These are phyloP conservation scores for Lophius americanus DNA, from an alignment of 2,797 vertebrate genomes.

Conservation along the genomic window DNA sequence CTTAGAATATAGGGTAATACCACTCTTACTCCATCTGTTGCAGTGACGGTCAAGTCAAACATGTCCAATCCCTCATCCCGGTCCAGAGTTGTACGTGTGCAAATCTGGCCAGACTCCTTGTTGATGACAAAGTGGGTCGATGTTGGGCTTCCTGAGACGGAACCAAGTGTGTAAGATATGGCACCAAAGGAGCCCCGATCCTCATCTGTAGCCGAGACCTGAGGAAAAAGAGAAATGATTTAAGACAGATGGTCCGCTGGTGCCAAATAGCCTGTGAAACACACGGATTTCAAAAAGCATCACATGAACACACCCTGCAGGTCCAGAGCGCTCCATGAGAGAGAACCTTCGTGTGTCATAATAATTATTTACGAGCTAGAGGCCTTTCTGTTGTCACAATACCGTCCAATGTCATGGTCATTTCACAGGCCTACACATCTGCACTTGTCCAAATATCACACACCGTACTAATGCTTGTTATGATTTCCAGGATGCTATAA, in stretches of 20 bases:
- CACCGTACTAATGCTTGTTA: constrained; percentile 61
- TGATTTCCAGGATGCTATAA: constrained; percentile 67
- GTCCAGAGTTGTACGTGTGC: constrained; percentile 87
- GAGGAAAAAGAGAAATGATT: constrained; percentile 46
- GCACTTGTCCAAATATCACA: constrained; percentile 70
- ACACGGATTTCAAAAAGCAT: constrained; percentile 23
- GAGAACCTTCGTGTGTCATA: constrained; percentile 48
- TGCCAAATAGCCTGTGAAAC: constrained; percentile 37
- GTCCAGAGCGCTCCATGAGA: constrained; percentile 26
- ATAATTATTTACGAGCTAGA: constrained; percentile 56
- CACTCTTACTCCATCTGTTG: constrained; percentile 91
- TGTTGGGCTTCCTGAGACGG: constrained; percentile 74
- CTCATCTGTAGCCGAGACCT: constrained; percentile 92
- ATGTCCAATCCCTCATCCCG: constrained; percentile 87
- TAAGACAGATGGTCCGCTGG: constrained; percentile 25
- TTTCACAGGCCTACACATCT: constrained; percentile 48
- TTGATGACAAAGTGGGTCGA: constrained; percentile 87
- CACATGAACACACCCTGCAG: constrained; percentile 24
- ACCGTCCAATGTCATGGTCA: constrained; percentile 48
- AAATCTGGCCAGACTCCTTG: constrained; percentile 89
- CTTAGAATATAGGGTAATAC: neutral
- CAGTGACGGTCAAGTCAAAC: constrained; percentile 91
- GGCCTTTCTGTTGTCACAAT: constrained; percentile 64
- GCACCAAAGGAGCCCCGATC: constrained; percentile 90
- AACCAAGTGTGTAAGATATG: constrained; percentile 89